phyloP scores from a whole-genome alignment of 2,113 vertebrate genomes.

The Antennarius striatus region DNA sequence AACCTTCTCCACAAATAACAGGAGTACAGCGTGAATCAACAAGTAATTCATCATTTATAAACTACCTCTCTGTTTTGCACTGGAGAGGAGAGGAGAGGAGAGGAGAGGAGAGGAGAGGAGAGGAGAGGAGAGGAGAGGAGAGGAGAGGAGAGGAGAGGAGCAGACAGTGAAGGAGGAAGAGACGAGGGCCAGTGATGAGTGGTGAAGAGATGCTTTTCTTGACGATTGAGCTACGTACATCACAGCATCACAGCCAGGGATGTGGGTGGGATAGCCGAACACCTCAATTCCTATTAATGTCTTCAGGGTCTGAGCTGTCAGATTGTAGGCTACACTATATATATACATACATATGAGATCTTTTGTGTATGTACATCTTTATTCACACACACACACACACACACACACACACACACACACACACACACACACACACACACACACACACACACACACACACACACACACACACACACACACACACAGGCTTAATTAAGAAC shows the following conservation, averaged over 20 bases:
- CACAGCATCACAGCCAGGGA: slow-evolving; percentile 53
- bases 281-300: background rate
- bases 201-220: slow-evolving; percentile 43
- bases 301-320: background rate
- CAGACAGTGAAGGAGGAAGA: background rate
- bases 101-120: background rate
- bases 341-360: no score
- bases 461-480: slow-evolving; percentile 6
- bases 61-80: slow-evolving; percentile 44
- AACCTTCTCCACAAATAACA: slow-evolving; percentile 41
- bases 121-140: background rate
- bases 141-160: slow-evolving; percentile 1
- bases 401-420: background rate
- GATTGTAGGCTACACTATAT: no score
- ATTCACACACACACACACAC: no score
- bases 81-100: slow-evolving; percentile 8
- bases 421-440: slow-evolving; percentile 7
- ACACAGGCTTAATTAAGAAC: slow-evolving; percentile 22
- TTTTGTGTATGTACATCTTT: no score
- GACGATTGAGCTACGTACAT: slow-evolving; percentile 60
- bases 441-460: no score
- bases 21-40: slow-evolving; percentile 38
- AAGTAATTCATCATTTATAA: slow-evolving; percentile 53
- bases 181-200: slow-evolving; percentile 8
- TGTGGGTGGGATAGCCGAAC: slow-evolving; percentile 9